Conservation (phyloP, 2,113 vertebrate genomes). For the Lota lota region DNA sequence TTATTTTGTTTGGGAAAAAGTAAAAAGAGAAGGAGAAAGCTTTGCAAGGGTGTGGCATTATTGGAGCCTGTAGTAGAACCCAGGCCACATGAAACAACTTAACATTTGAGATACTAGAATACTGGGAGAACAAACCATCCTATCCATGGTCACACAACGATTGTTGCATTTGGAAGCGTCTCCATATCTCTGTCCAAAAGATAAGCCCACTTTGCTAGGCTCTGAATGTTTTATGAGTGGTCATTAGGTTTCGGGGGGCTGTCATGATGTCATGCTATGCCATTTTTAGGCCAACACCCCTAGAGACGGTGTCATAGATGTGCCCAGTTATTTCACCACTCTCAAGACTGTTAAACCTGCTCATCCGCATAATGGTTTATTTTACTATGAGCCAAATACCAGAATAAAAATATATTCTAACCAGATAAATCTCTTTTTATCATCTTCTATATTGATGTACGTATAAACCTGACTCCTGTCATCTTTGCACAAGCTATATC, state of each 20-base stretch:
- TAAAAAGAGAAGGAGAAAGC: too few relatives aligned
- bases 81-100: too few relatives aligned
- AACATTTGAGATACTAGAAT: too few relatives aligned
- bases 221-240: neutral
- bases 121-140: too few relatives aligned
- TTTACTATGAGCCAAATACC: neutral
- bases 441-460: too few relatives aligned
- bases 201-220: neutral
- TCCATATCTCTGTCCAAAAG: neutral
- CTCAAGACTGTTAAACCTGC: neutral
- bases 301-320: neutral
- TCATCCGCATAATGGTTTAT: neutral
- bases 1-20: too few relatives aligned
- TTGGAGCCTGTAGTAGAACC: too few relatives aligned
- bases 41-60: too few relatives aligned
- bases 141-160: neutral
- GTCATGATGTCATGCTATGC: neutral
- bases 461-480: too few relatives aligned
- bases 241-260: neutral
- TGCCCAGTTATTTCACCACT: neutral
- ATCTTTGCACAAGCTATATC: neutral
- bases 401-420: neutral
- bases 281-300: neutral
- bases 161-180: neutral
- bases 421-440: too few relatives aligned